These are phyloP conservation scores for Sinocyclocheilus anshuiensis DNA, from an alignment of 2,113 vertebrate species.

Conservation along the genomic window DNA sequence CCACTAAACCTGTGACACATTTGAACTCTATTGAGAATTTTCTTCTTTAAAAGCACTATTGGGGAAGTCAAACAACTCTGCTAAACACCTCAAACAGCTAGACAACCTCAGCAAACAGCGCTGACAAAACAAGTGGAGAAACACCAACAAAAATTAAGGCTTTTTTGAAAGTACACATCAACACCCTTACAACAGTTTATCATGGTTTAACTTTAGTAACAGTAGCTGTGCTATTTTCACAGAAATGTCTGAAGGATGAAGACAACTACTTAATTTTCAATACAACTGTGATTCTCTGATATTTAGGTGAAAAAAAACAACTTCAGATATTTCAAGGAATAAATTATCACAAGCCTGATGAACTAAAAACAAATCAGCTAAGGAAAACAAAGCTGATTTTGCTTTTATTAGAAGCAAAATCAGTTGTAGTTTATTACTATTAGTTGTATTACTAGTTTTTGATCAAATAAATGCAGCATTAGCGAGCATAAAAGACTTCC, in stretches of 20 bases:
- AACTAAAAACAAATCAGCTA: background rate
- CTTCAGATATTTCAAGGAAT: background rate
- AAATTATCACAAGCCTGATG: background rate
- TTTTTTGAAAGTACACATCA: background rate
- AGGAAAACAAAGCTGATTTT: background rate
- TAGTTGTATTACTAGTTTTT: background rate
- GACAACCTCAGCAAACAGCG: background rate
- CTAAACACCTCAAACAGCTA: conserved; percentile 16
- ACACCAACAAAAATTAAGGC: background rate
- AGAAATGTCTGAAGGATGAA: background rate
- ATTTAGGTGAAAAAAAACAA: background rate
- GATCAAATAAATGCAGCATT: background rate
- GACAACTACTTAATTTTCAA: background rate
- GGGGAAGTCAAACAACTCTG: background rate
- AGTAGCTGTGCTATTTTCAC: background rate
- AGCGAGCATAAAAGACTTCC: background rate
- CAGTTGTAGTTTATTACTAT: background rate
- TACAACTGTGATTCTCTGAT: background rate
- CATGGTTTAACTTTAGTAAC: background rate
- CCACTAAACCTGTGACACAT: background rate
- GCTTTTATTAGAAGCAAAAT: background rate
- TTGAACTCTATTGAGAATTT: background rate
- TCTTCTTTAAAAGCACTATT: background rate
- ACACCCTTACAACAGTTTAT: background rate
- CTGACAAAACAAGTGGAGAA: background rate